Evolutionary conservation across 2,113 vertebrate genomes (phyloP).

Genomic region (Pao palembangensis): DNA sequence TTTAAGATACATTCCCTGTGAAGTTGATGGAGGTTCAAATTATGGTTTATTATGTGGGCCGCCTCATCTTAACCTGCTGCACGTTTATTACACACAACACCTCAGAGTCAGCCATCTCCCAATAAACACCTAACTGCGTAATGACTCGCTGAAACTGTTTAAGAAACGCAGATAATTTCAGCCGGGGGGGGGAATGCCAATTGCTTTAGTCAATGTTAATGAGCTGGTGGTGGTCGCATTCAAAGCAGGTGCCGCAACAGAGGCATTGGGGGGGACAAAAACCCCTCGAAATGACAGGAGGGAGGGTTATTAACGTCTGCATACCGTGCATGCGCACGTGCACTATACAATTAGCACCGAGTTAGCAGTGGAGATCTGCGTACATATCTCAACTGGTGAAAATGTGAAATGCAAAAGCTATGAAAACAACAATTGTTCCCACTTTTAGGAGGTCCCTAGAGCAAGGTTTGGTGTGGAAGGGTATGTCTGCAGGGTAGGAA

Average conservation of each 20-base stretch:
- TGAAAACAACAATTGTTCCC: not conserved
- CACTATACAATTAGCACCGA: not conserved
- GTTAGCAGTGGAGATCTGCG: too few relatives aligned
- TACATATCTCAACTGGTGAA: not conserved
- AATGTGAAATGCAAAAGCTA: conserved; percentile 2
- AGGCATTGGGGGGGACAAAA: conserved; percentile 60
- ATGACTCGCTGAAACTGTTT: conserved; percentile 75
- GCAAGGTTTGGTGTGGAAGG: too few relatives aligned
- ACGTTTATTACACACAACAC: conserved; percentile 57
- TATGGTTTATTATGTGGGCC: conserved; percentile 59
- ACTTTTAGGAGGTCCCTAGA: too few relatives aligned
- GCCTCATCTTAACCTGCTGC: conserved; percentile 55
- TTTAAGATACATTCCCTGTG: not conserved
- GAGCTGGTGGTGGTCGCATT: conserved; percentile 67
- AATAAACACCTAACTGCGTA: conserved; percentile 74
- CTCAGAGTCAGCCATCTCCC: conserved; percentile 66
- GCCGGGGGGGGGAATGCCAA: conserved; percentile 44
- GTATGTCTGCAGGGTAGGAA: not conserved
- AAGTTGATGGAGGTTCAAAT: conserved; percentile 29
- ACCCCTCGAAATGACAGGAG: conserved; percentile 56
- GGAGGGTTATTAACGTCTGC: conserved; percentile 62
- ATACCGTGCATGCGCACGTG: conserved; percentile 3
- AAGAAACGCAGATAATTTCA: conserved; percentile 75
- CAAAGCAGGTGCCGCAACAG: conserved; percentile 73
- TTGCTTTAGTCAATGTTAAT: conserved; percentile 73